Evolutionary conservation across 2,888 invertebrate species (phyloP).

Genomic region (Cepaea hortensis): DNA sequence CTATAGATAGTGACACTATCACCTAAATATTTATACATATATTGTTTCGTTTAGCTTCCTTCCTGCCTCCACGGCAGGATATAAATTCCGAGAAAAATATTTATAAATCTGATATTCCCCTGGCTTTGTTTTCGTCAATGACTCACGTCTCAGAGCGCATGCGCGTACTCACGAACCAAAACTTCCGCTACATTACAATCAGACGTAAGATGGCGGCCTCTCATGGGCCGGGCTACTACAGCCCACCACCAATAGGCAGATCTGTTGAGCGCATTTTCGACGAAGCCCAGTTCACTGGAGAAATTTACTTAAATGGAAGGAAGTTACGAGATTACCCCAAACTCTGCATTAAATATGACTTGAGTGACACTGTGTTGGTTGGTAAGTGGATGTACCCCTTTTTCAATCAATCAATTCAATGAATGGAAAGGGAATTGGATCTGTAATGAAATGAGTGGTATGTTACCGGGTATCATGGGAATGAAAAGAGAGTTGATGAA

Average conservation of each 20-base stretch:
- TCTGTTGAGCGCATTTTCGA: conserved; percentile 93
- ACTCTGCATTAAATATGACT: conserved; percentile 85
- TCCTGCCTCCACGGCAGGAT: not conserved
- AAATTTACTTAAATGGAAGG: conserved; percentile 91
- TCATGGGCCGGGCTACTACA: conserved; percentile 71
- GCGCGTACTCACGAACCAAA: conserved; percentile 41
- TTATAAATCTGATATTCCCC: not conserved
- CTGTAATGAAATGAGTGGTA: too few species aligned
- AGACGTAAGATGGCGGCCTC: conserved; percentile 72
- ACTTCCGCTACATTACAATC: conserved; percentile 54
- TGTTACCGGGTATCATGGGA: too few species aligned
- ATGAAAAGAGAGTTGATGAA: too few species aligned
- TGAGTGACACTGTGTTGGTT: conserved; percentile 93
- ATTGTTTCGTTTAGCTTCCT: too few species aligned
- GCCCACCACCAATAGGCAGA: conserved; percentile 81
- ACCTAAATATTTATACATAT: too few species aligned
- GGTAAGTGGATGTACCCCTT: conserved; percentile 81
- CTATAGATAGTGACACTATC: too few species aligned
- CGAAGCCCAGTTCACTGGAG: conserved; percentile 94
- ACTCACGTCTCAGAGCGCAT: not conserved
- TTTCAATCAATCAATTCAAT: not conserved
- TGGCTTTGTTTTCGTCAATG: not conserved
- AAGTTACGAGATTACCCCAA: conserved; percentile 96
- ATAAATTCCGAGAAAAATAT: not conserved
- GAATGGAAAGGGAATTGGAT: not conserved